These are phyloP conservation scores for Sminthurides aquaticus DNA, from an alignment of 2,888 invertebrate species.

Conservation along the genomic window DNA sequence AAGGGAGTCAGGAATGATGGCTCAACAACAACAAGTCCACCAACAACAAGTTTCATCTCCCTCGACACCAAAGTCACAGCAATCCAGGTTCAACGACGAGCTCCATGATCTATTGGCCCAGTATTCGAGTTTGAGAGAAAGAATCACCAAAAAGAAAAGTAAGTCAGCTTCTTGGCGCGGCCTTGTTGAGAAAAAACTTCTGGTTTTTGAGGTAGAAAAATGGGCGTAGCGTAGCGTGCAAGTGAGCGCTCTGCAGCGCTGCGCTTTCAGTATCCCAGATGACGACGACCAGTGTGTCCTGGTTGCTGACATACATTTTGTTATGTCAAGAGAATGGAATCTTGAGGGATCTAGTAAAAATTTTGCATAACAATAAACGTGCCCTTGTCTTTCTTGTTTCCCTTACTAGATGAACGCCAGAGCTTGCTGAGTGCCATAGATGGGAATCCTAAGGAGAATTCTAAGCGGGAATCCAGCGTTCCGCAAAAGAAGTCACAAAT, in stretches of 20 bases:
- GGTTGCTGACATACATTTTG: neutral
- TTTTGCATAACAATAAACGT: too few relatives aligned
- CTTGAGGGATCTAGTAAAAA: too few relatives aligned
- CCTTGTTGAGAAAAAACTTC: neutral
- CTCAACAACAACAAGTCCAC: slow-evolving; percentile 10
- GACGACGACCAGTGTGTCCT: neutral
- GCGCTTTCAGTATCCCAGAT: too few relatives aligned
- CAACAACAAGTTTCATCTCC: slow-evolving; percentile 1
- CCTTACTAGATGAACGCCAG: neutral
- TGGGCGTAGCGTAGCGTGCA: too few relatives aligned
- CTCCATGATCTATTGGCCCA: slow-evolving; percentile 34
- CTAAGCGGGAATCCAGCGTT: slow-evolving; percentile 12
- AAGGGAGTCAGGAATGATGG: neutral
- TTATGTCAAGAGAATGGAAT: too few relatives aligned
- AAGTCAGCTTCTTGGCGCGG: slow-evolving; percentile 17
- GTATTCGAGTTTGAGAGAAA: slow-evolving; percentile 36
- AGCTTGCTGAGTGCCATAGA: neutral
- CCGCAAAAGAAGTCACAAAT: slow-evolving; percentile 7
- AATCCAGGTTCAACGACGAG: slow-evolving; percentile 23
- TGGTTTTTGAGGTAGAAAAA: too few relatives aligned
- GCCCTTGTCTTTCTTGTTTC: too few relatives aligned
- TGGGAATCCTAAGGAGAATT: slow-evolving; percentile 14
- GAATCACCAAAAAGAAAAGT: slow-evolving; percentile 29
- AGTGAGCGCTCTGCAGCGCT: too few relatives aligned
- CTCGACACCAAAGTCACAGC: slow-evolving; percentile 13